Evolutionary conservation across 2,113 vertebrate genomes (phyloP).

Genomic region (Cacatua alba): DNA sequence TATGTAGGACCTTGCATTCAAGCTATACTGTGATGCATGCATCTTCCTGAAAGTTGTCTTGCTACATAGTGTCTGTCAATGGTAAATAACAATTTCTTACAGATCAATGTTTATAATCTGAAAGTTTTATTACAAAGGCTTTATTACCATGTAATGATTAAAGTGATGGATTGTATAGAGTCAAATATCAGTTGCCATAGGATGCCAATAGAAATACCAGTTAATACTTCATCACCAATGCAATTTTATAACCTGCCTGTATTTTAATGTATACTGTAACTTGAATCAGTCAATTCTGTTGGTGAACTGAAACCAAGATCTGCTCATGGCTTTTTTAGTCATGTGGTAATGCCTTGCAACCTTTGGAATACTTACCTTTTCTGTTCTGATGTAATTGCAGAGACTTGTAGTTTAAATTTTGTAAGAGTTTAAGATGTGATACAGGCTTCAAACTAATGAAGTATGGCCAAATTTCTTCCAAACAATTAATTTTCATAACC

Average conservation of each 20-base stretch:
- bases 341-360: background rate
- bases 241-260: background rate
- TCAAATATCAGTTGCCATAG: background rate
- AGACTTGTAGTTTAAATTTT: background rate
- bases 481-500: background rate
- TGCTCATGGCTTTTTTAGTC: background rate
- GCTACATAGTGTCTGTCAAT: background rate
- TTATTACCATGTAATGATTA: background rate
- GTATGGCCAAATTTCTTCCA: background rate
- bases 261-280: background rate
- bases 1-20: background rate
- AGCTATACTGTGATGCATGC: background rate
- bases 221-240: background rate
- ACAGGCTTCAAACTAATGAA: background rate
- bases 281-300: background rate
- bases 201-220: background rate
- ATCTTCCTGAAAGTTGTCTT: background rate
- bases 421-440: background rate
- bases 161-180: background rate
- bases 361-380: background rate
- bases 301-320: background rate
- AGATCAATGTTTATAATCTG: background rate
- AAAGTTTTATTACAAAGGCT: background rate
- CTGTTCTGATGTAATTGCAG: background rate
- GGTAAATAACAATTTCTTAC: background rate